These are phyloP conservation scores for Babylonia areolata DNA, from an alignment of 1,140 invertebrate genomes.

Conservation along the genomic window DNA sequence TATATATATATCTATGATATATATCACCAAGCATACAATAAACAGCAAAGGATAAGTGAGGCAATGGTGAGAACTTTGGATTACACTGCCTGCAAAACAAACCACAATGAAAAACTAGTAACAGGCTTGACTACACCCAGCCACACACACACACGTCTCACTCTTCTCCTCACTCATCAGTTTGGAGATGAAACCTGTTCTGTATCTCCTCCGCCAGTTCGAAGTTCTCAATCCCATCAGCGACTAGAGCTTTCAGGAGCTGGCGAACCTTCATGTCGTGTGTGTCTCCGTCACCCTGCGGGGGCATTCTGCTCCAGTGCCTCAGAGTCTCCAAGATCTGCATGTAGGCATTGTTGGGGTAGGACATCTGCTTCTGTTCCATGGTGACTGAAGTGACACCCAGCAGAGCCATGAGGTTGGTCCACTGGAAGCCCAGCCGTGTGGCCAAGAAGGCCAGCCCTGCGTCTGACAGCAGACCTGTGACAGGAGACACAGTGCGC, in stretches of 20 bases:
- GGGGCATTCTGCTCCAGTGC: slow-evolving; percentile 25
- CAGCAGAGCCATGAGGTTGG: slow-evolving; percentile 50
- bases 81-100: too few relatives aligned
- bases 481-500: too few relatives aligned
- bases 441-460: slow-evolving; percentile 61
- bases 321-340: slow-evolving; percentile 40
- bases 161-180: not conserved
- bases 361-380: slow-evolving; percentile 64
- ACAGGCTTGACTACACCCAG: too few relatives aligned
- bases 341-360: slow-evolving; percentile 44
- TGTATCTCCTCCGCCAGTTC: slow-evolving; percentile 50
- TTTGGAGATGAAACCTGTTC: slow-evolving; percentile 1
- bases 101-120: too few relatives aligned
- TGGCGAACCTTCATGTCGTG: slow-evolving; percentile 31
- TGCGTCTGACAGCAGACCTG: slow-evolving; percentile 61
- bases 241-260: slow-evolving; percentile 39
- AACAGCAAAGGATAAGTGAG: too few relatives aligned
- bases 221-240: slow-evolving; percentile 28
- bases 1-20: too few relatives aligned
- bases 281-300: not conserved
- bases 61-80: too few relatives aligned
- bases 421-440: slow-evolving; percentile 64
- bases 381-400: slow-evolving; percentile 58
- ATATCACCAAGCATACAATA: too few relatives aligned
- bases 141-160: not conserved